Percentiles rank a stretch among this genome's conserved stretches.
These are phyloP conservation scores for Chaitophorus viminalis DNA, from an alignment of 2,888 invertebrate genomes.

Conservation along the genomic window DNA sequence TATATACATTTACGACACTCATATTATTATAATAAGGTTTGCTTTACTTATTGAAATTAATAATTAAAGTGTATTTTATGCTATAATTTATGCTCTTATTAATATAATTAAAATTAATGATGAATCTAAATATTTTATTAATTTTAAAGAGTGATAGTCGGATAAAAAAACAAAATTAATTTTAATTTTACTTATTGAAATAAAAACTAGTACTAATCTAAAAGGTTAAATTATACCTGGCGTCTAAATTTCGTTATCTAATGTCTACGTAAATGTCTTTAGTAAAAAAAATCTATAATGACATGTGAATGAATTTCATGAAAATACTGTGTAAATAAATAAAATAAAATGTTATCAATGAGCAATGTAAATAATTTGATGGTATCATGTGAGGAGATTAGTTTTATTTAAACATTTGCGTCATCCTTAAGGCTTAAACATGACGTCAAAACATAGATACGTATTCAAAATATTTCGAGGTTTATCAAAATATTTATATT, in stretches of 20 bases:
- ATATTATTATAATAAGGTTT: background rate
- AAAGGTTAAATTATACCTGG: background rate
- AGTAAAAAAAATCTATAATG: background rate
- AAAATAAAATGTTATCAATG: slow-evolving; percentile 19
- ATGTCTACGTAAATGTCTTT: background rate
- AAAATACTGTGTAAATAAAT: background rate
- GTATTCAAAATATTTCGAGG: slow-evolving; percentile 62
- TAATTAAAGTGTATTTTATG: background rate
- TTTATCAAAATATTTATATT: background rate
- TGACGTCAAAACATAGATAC: slow-evolving; percentile 7
- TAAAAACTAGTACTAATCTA: background rate
- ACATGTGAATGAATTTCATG: background rate
- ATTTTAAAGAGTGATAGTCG: too few relatives aligned
- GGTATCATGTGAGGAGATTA: slow-evolving; percentile 9
- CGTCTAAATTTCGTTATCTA: slow-evolving; percentile 6
- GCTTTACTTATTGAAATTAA: background rate
- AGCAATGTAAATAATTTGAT: slow-evolving; percentile 20
- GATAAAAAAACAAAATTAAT: background rate
- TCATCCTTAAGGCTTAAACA: background rate
- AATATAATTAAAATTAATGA: too few relatives aligned
- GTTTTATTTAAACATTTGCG: slow-evolving; percentile 40
- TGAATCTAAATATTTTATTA: too few relatives aligned
- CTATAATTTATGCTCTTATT: background rate
- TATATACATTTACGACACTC: too few relatives aligned
- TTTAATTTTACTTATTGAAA: background rate